These are phyloP conservation scores for Tipula vernalis DNA, from an alignment of 2,888 invertebrate genomes.

Conservation along the genomic window DNA sequence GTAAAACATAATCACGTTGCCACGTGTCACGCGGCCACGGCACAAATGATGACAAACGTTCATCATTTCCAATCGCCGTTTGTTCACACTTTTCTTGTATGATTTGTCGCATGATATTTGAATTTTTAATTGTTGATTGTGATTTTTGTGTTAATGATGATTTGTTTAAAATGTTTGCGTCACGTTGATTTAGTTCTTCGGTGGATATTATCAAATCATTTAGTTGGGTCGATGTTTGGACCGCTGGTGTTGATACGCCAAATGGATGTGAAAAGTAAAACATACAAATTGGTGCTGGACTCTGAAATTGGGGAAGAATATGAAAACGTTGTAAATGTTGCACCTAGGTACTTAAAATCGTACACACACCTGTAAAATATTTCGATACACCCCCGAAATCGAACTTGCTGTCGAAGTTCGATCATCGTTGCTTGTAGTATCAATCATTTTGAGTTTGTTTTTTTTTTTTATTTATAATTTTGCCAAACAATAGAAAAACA, in stretches of 20 bases:
- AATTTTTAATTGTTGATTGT: background rate
- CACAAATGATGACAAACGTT: conserved; percentile 13
- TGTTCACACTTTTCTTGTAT: background rate
- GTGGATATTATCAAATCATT: background rate
- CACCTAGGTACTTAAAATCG: too few species aligned
- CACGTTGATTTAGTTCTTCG: background rate
- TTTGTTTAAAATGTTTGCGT: background rate
- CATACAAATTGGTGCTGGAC: conserved; percentile 38
- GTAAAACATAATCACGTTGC: conserved; percentile 18
- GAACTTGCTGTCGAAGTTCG: conserved; percentile 19
- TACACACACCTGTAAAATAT: conserved; percentile 19
- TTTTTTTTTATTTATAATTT: background rate
- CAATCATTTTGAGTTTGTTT: conserved; percentile 5
- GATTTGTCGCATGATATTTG: conserved; percentile 8
- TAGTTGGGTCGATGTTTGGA: conserved; percentile 21
- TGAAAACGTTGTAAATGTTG: too few species aligned
- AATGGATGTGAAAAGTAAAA: conserved; percentile 46
- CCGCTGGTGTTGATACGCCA: conserved; percentile 41
- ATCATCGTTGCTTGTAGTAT: conserved; percentile 13
- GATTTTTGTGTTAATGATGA: conserved; percentile 9
- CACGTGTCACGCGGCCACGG: conserved; percentile 19
- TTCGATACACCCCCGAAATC: conserved; percentile 19
- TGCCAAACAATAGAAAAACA: background rate
- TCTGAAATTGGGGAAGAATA: conserved; percentile 15
- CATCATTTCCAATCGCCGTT: background rate